These are phyloP conservation scores for Saxidomus purpurata DNA, from an alignment of 1,140 invertebrate species.

Conservation along the genomic window DNA sequence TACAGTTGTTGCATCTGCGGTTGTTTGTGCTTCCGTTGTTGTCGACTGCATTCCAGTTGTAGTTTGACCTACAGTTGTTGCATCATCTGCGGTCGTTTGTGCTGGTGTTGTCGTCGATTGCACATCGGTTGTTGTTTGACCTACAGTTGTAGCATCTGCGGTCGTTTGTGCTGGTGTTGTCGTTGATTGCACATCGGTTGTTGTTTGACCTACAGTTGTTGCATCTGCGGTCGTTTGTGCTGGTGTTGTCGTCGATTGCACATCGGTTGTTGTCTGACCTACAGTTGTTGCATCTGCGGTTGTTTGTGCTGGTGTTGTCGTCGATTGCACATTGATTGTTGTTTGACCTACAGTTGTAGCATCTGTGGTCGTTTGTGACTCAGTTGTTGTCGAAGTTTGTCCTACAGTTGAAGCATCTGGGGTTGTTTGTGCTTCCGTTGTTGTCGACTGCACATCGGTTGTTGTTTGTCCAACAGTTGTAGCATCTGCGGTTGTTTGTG, in stretches of 20 bases:
- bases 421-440: constrained; percentile 14
- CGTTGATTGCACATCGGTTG: background rate
- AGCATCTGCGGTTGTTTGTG: constrained; percentile 8
- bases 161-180: background rate
- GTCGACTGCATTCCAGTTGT: background rate
- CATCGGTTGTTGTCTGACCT: background rate
- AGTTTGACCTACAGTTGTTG: background rate
- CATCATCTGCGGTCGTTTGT: background rate
- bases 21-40: constrained; percentile 1
- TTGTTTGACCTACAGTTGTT: background rate
- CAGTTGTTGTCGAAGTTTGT: background rate
- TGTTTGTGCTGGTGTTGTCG: constrained; percentile 40
- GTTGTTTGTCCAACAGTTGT: background rate
- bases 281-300: background rate
- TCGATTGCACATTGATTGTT: background rate
- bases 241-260: background rate
- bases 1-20: too few species aligned
- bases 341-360: background rate
- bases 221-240: constrained; percentile 13
- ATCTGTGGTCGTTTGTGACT: constrained; percentile 4
- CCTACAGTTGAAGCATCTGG: background rate
- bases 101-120: background rate
- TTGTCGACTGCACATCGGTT: constrained; percentile 10
- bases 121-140: background rate
- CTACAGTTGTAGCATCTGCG: background rate